A percentile compares a stretch with the other conserved stretches of the same genome.
These are phyloP conservation scores for Baryphthengus martii DNA, from an alignment of 2,113 vertebrate genomes.

Conservation along the genomic window DNA sequence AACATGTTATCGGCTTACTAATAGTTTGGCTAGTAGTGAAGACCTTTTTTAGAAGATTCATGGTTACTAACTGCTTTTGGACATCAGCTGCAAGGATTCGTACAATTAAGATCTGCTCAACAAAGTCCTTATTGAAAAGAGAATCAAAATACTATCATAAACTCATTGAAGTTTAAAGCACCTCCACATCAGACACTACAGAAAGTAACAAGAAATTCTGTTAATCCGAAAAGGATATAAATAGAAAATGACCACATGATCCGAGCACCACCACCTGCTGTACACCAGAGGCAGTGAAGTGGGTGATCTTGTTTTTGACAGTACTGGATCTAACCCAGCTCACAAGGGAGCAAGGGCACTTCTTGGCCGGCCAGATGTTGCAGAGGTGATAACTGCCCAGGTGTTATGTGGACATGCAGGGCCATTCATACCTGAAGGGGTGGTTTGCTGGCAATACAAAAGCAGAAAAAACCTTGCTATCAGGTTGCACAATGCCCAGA, in stretches of 20 bases:
- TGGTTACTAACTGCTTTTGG: background rate
- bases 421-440: background rate
- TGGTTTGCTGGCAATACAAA: background rate
- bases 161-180: background rate
- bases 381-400: background rate
- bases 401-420: background rate
- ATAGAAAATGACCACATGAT: rapidly evolving
- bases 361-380: background rate
- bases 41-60: background rate
- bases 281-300: background rate
- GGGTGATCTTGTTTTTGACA: background rate
- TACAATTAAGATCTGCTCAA: background rate
- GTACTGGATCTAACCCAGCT: background rate
- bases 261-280: background rate
- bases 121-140: background rate
- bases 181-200: background rate
- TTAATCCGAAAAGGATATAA: background rate
- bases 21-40: background rate
- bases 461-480: background rate
- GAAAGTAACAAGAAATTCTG: background rate
- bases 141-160: background rate
- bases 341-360: background rate
- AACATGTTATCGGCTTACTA: rapidly evolving
- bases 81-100: background rate
- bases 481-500: background rate